Evolutionary conservation across 2,113 vertebrate genomes (phyloP), one percentile per base, ranked within the genome.

Genomic region (Quiscalus mexicanus): DNA sequence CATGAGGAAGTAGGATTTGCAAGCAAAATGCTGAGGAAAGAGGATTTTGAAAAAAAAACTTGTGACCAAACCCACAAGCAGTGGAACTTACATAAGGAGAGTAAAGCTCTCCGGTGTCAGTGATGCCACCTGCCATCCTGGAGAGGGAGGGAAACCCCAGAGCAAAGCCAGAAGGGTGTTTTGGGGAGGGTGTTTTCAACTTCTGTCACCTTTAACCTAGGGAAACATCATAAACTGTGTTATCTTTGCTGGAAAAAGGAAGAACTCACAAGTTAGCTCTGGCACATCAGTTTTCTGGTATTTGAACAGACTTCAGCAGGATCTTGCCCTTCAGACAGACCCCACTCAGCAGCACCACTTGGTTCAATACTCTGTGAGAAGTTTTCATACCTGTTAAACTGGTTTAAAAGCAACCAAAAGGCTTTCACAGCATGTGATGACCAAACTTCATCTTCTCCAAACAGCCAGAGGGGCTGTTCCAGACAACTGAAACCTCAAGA

Each of bases 51-150:
- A 41, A 63, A 53, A 53, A 52, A 35, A 37, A 25, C 27, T 68
- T 4, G 25, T 25, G 33, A 79, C 22, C 18, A 87, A 77, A 65
- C 1, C 28, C 74, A 16, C 20, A 6, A 18, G 39, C 9, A 31
- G 44, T 6, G 13, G 95, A 87, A 99, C 99, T 99, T 96, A 99
- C 99, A 50, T 99, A 99, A 14, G 99, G 98, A 33, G 99, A 99
- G 95, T 99, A 99, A 11, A 99, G 99, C 71, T 99, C 99, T 58
- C 99, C 99, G 0, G 98, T 98, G 8, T 99, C 99, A 18, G 99
- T 99, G 56, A 99, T 99, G 50, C 99, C 99, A 10, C 99, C 99
- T 8, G 99, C 98, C 99, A 99, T 99, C 79, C 44, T 86, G 73
- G 62, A 37, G 45, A 4, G 0, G 1, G 70, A 25, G 50, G 39